Evolutionary conservation across 2,797 vertebrate species (phyloP).

Genomic region (Chloroceryle amazona): DNA sequence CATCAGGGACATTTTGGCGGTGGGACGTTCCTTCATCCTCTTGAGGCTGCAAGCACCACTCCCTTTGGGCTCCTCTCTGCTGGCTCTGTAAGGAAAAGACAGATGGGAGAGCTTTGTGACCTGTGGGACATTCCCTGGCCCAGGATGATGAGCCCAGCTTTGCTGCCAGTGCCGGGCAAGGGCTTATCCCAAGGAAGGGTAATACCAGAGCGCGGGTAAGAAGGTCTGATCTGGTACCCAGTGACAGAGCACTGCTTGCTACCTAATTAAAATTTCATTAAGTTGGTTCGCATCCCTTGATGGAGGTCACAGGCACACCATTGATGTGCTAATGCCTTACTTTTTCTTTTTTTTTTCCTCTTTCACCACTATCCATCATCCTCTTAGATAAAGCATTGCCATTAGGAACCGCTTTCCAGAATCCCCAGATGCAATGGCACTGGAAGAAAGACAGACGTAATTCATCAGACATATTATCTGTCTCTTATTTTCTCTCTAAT

Average conservation of each 20-base stretch:
- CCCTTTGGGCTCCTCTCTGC: background rate
- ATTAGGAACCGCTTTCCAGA: constrained; percentile 44
- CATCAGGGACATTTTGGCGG: background rate
- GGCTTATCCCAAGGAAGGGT: background rate
- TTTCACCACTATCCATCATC: constrained; percentile 61
- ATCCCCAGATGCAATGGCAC: constrained; percentile 42
- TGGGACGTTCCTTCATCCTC: background rate
- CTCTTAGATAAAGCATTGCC: constrained; percentile 50
- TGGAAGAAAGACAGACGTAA: constrained; percentile 3
- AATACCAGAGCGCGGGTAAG: background rate
- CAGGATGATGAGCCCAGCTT: background rate
- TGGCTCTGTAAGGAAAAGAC: background rate
- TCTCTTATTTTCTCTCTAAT: constrained; percentile 43
- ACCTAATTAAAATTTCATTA: constrained; percentile 79
- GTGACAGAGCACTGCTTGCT: constrained; percentile 3
- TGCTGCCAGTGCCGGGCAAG: background rate
- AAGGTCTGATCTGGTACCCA: constrained; percentile 30
- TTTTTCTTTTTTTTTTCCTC: background rate
- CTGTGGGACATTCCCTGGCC: rapidly evolving
- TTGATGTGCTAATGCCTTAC: constrained; percentile 78
- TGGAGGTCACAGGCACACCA: constrained; percentile 66
- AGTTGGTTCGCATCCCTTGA: constrained; percentile 57
- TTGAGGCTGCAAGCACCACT: background rate
- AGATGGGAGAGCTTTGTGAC: background rate
- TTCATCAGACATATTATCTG: constrained; percentile 28